phyloP scores from a whole-genome alignment of 2,888 invertebrate genomes.

The Laothoe populi region DNA sequence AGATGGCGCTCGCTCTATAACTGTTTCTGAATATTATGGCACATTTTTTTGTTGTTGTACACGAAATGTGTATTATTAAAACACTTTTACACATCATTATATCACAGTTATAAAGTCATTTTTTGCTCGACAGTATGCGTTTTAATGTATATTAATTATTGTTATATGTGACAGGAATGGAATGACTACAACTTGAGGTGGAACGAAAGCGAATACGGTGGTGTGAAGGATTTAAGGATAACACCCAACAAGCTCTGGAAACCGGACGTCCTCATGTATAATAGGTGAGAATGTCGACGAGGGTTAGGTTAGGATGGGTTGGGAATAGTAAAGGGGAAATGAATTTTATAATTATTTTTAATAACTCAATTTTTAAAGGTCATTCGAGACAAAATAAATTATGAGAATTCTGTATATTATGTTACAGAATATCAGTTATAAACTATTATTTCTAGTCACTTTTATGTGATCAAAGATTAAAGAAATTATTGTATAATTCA shows the following conservation, averaged over 20 bases:
- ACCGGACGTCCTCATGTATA: conserved; percentile 99
- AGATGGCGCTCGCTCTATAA: neutral
- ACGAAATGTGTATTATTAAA: conserved; percentile 1
- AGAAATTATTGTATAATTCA: neutral
- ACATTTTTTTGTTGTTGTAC: neutral
- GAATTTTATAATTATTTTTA: neutral
- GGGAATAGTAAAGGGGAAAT: too few species aligned
- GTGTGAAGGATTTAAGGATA: conserved; percentile 96
- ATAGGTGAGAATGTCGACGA: conserved; percentile 89
- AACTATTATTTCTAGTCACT: too few species aligned
- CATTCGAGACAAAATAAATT: too few species aligned
- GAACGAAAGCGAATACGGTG: conserved; percentile 98
- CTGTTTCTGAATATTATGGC: conserved; percentile 14
- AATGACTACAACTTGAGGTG: conserved; percentile 98
- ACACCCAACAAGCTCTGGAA: conserved; percentile 98
- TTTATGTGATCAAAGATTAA: too few species aligned
- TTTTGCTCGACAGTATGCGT: conserved; percentile 14
- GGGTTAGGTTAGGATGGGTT: conserved; percentile 19
- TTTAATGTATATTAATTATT: neutral
- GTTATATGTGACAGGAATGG: conserved; percentile 92
- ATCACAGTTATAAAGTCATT: neutral
- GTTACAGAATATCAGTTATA: too few species aligned
- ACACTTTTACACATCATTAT: neutral
- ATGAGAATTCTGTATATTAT: too few species aligned
- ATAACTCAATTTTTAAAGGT: neutral